Conservation (phyloP, 2,888 invertebrate genomes). For the Bellardia bayeri region DNA sequence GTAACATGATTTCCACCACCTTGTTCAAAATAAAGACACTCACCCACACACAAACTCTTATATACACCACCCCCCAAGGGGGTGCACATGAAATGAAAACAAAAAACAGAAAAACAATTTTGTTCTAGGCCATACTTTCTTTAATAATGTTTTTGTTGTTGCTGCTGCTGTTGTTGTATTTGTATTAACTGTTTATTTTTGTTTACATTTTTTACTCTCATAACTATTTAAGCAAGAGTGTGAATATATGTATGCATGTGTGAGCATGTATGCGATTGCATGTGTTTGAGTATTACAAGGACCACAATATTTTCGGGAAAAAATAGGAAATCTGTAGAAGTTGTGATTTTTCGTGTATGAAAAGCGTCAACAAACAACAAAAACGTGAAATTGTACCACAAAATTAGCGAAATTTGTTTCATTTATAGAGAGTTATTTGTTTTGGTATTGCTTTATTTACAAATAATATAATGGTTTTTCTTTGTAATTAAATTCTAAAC, state of each 20-base stretch:
- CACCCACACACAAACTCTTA: conserved; percentile 46
- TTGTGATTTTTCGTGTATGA: background rate
- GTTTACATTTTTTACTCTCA: conserved; percentile 59
- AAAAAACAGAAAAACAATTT: background rate
- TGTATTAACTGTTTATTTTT: conserved; percentile 56
- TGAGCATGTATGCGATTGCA: background rate
- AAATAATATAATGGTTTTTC: background rate
- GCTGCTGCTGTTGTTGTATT: conserved; percentile 23
- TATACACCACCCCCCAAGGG: conserved; percentile 33
- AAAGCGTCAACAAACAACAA: background rate
- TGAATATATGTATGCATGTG: conserved; percentile 5
- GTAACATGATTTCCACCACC: conserved; percentile 60
- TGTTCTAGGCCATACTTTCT: conserved; percentile 35
- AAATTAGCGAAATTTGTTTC: conserved; percentile 55
- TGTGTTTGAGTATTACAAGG: background rate
- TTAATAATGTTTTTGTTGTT: conserved; percentile 12
- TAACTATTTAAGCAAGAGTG: conserved; percentile 22
- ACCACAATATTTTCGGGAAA: background rate
- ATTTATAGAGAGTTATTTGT: conserved; percentile 2
- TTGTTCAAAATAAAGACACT: conserved; percentile 16
- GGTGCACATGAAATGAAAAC: background rate
- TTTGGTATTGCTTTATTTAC: background rate
- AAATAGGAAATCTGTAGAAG: conserved; percentile 8
- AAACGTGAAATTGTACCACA: conserved; percentile 32
- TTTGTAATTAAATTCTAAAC: background rate